phyloP scores from a whole-genome alignment of 1,140 invertebrate species.

The Drosophila nebulosa region DNA sequence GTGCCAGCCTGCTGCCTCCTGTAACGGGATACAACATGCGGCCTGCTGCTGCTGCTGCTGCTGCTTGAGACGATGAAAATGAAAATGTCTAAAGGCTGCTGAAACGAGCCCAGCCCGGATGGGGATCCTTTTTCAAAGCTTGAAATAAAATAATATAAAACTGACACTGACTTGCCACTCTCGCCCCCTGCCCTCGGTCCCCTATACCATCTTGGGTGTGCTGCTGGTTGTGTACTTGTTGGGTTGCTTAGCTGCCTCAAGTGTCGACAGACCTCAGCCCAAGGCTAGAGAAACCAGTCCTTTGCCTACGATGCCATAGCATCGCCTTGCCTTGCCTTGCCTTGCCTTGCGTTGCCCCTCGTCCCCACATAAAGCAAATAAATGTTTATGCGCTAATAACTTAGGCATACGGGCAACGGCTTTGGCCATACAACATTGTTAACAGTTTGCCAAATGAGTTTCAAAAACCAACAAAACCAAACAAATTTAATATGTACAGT shows the following conservation, averaged over 20 bases:
- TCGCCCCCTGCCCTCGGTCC: background rate
- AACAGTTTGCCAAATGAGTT: constrained; percentile 34
- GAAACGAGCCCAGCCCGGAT: constrained; percentile 23
- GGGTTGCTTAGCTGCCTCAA: constrained; percentile 46
- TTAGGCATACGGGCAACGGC: constrained; percentile 22
- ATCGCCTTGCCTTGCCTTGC: background rate
- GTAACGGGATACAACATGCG: constrained; percentile 50
- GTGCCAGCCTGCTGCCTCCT: no score
- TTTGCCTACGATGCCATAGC: background rate
- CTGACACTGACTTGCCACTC: constrained; percentile 19
- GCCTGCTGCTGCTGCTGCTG: constrained; percentile 7
- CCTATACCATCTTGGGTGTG: background rate
- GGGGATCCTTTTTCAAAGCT: constrained; percentile 68
- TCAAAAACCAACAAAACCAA: background rate
- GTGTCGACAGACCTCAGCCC: constrained; percentile 51
- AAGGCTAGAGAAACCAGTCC: background rate
- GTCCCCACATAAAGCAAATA: constrained; percentile 35
- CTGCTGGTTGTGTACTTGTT: constrained; percentile 6
- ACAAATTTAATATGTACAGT: constrained; percentile 2
- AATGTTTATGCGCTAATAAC: constrained; percentile 31
- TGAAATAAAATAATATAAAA: constrained; percentile 66
- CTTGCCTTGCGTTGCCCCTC: no score
- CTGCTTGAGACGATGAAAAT: constrained; percentile 62
- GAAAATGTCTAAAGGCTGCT: constrained; percentile 62
- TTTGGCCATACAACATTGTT: constrained; percentile 27